These are phyloP conservation scores for Agelas oroides DNA, from an alignment of 37 sponge, comb jelly and placozoan genomes.

Conservation along the genomic window DNA sequence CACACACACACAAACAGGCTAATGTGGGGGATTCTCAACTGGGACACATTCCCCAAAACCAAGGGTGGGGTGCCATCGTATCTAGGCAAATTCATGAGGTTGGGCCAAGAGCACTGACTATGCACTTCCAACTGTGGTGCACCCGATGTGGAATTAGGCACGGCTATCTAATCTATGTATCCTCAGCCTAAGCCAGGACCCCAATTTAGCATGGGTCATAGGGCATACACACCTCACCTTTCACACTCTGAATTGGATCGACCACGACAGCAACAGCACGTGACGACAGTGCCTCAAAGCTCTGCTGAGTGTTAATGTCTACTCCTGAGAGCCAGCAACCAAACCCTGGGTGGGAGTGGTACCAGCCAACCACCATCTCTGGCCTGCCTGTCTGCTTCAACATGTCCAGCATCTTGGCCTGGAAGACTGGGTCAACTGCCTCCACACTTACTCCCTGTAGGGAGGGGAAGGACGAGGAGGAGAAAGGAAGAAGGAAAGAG, in stretches of 20 bases:
- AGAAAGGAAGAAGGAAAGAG: background rate
- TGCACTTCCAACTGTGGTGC: too few species aligned
- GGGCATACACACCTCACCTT: constrained; percentile 37
- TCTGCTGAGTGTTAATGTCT: constrained; percentile 98
- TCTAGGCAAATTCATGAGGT: too few species aligned
- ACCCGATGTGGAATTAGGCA: too few species aligned
- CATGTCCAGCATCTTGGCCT: constrained; percentile 99
- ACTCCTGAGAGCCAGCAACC: constrained; percentile 99
- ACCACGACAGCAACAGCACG: constrained; percentile 99
- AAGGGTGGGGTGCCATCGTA: too few species aligned
- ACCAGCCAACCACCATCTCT: constrained; percentile 99
- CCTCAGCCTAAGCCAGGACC: too few species aligned
- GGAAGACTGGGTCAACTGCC: constrained; percentile 99
- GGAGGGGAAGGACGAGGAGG: background rate
- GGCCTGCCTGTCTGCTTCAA: constrained; percentile 98
- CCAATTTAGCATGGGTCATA: too few species aligned
- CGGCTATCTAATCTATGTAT: too few species aligned
- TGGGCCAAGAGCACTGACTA: too few species aligned
- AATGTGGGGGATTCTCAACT: too few species aligned
- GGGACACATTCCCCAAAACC: too few species aligned
- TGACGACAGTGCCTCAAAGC: constrained; percentile 96
- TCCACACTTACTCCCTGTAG: constrained; percentile 97
- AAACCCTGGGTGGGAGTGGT: constrained; percentile 99
- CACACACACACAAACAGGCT: too few species aligned
- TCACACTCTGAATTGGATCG: constrained; percentile 99